phyloP scores from a whole-genome alignment of 2,888 invertebrate genomes.

The Dusona sp. region DNA sequence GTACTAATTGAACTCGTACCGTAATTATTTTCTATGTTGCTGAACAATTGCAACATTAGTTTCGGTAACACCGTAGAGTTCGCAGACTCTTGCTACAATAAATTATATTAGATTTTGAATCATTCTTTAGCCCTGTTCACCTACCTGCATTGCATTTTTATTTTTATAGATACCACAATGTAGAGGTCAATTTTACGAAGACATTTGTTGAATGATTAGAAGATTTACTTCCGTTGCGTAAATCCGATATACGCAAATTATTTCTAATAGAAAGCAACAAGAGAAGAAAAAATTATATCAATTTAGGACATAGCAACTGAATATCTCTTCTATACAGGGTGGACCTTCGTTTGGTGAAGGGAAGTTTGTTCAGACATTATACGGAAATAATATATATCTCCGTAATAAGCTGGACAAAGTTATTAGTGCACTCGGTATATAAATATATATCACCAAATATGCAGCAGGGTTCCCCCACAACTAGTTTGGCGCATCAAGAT shows the following conservation, averaged over 20 bases:
- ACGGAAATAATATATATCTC: too few species aligned
- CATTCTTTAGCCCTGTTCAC: too few species aligned
- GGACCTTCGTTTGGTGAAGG: too few species aligned
- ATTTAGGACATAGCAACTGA: not conserved
- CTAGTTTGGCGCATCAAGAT: constrained; percentile 13
- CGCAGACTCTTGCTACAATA: not conserved
- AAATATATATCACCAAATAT: not conserved
- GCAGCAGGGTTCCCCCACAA: not conserved
- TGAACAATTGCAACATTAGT: not conserved
- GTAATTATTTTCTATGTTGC: not conserved
- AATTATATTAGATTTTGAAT: not conserved
- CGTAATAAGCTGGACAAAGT: too few species aligned
- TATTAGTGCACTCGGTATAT: too few species aligned
- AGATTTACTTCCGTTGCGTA: not conserved
- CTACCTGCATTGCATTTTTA: too few species aligned
- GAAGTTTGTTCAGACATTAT: too few species aligned
- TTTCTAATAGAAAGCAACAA: not conserved
- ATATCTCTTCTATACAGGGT: not conserved
- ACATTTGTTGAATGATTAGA: not conserved
- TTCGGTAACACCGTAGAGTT: not conserved
- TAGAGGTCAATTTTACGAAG: not conserved
- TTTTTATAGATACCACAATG: too few species aligned
- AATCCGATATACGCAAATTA: not conserved
- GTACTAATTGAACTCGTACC: constrained; percentile 7
- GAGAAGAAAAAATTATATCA: not conserved